These are phyloP conservation scores for Agrotis segetum DNA, from an alignment of 2,888 invertebrate genomes.

Conservation along the genomic window DNA sequence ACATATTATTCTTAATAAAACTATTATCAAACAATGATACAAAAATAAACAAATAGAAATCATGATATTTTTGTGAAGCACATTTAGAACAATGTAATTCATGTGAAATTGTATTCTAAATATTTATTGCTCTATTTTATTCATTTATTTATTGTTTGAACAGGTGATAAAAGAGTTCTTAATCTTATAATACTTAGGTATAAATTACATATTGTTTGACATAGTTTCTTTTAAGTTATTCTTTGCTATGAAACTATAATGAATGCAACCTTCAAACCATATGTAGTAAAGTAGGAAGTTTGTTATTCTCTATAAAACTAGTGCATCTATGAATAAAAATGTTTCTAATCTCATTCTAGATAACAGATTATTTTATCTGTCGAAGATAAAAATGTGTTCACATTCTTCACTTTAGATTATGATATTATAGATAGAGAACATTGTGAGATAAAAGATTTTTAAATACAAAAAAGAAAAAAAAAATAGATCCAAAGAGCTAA, in stretches of 20 bases:
- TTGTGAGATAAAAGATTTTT: conserved; percentile 1
- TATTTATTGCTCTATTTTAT: neutral
- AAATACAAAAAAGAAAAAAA: no score
- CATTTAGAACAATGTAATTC: conserved; percentile 1
- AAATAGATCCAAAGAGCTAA: no score
- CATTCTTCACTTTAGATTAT: conserved; percentile 35
- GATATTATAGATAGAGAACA: conserved; percentile 4
- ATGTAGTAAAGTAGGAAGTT: conserved; percentile 29
- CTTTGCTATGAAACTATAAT: neutral
- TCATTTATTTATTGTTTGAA: no score
- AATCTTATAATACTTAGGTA: no score
- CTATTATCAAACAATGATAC: neutral
- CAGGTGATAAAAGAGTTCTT: no score
- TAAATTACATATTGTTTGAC: no score
- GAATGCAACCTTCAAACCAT: conserved; percentile 11
- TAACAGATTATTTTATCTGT: conserved; percentile 45
- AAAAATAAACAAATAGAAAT: conserved; percentile 7
- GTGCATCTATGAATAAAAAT: conserved; percentile 9
- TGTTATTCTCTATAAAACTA: neutral
- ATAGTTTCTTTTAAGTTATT: neutral
- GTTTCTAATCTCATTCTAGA: conserved; percentile 24
- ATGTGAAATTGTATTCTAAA: neutral
- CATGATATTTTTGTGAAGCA: neutral
- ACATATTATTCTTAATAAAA: neutral
- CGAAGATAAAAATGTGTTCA: conserved; percentile 47